Conservation (phyloP, 2,797 vertebrate genomes). For the Hypotaenidia philippensis region DNA sequence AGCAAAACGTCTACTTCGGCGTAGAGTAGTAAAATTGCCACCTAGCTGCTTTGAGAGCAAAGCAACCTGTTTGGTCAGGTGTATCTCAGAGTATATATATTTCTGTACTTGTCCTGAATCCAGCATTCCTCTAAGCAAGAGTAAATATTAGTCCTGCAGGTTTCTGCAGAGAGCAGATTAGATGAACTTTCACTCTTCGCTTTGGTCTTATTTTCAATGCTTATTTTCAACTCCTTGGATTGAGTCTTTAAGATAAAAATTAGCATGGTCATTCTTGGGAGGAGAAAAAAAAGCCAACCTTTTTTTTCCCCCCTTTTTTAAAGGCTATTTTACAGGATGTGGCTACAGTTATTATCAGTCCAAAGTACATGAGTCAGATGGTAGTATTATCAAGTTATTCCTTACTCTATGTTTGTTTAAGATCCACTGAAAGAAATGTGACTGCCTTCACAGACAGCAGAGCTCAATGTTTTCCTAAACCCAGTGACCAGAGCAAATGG, state of each 20-base stretch:
- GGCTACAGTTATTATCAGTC: not conserved
- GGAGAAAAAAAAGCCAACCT: not conserved
- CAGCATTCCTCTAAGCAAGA: conserved; percentile 8
- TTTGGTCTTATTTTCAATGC: not conserved
- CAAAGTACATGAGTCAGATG: not conserved
- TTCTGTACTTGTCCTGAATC: not conserved
- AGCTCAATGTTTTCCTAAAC: not conserved
- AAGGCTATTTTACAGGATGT: not conserved
- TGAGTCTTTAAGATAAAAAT: not conserved
- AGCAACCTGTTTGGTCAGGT: conserved; percentile 59
- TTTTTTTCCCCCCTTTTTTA: no score
- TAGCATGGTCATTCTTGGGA: not conserved
- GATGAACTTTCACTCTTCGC: not conserved
- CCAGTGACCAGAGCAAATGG: not conserved
- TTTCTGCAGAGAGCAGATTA: not conserved
- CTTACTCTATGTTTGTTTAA: not conserved
- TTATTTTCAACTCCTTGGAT: not conserved
- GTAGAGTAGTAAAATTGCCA: conserved; percentile 12
- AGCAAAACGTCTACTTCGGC: not conserved
- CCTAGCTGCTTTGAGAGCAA: not conserved
- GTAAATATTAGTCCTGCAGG: conserved; percentile 36
- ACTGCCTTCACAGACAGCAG: not conserved
- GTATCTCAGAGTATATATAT: not conserved
- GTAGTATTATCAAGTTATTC: not conserved
- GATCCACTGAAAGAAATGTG: not conserved